phyloP scores from a whole-genome alignment of 2,888 invertebrate genomes.

The Ennomos erosarius region DNA sequence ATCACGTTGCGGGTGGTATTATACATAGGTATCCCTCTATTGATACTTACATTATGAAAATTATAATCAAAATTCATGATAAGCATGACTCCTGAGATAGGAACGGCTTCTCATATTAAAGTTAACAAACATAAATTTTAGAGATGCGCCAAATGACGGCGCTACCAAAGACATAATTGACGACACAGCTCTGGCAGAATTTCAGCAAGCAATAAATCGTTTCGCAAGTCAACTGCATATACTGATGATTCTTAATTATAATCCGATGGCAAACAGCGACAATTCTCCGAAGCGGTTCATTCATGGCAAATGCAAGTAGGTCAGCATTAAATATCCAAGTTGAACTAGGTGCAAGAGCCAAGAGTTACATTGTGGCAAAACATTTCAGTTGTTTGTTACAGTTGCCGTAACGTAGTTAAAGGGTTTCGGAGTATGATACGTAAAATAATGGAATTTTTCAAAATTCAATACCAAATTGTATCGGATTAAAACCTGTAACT shows the following conservation, averaged over 20 bases:
- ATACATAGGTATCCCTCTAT: too few relatives aligned
- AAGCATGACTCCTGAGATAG: too few relatives aligned
- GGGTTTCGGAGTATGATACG: too few relatives aligned
- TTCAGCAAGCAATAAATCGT: conserved; percentile 29
- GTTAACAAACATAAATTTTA: conserved; percentile 12
- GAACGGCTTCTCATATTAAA: neutral
- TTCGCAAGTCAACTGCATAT: conserved; percentile 28
- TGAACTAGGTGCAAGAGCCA: neutral
- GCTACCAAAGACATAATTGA: conserved; percentile 28
- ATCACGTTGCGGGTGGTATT: too few relatives aligned
- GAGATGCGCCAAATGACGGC: conserved; percentile 11
- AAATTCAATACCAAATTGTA: too few relatives aligned
- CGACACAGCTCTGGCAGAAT: conserved; percentile 29
- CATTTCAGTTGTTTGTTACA: conserved; percentile 14
- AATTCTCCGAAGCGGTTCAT: conserved; percentile 48
- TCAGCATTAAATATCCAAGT: conserved; percentile 39
- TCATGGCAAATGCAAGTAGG: conserved; percentile 48
- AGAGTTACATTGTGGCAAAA: too few relatives aligned
- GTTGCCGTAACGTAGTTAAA: too few relatives aligned
- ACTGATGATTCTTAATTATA: conserved; percentile 32
- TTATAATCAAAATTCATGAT: too few relatives aligned
- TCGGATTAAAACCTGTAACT: too few relatives aligned
- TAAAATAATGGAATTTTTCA: too few relatives aligned
- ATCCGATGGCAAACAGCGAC: conserved; percentile 26
- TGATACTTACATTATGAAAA: too few relatives aligned